These are phyloP conservation scores for Neolamprologus sp. DNA, from an alignment of 2,113 vertebrate species.

Conservation along the genomic window DNA sequence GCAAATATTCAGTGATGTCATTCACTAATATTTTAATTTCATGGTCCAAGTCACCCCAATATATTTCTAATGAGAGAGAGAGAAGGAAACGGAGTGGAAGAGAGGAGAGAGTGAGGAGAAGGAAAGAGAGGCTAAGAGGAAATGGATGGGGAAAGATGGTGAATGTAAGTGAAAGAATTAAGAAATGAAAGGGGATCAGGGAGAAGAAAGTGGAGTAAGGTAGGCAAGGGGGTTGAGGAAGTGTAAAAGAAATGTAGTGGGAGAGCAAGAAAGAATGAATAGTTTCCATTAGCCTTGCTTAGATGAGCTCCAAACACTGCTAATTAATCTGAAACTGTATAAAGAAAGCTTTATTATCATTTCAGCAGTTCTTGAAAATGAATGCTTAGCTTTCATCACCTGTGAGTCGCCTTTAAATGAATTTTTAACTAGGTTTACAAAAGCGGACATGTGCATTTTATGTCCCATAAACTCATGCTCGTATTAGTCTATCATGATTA, in stretches of 20 bases:
- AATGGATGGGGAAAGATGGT: neutral
- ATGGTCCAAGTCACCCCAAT: conserved; percentile 69
- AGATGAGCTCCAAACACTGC: conserved; percentile 44
- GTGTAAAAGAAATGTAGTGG: neutral
- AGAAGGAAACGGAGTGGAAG: neutral
- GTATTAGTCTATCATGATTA: neutral
- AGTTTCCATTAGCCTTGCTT: conserved; percentile 54
- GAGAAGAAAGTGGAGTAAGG: neutral
- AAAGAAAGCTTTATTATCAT: conserved; percentile 18
- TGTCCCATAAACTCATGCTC: neutral
- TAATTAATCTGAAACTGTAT: conserved; percentile 64
- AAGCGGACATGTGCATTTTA: neutral
- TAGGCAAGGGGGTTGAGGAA: neutral
- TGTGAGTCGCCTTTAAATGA: neutral
- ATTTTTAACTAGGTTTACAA: neutral
- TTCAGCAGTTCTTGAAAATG: neutral
- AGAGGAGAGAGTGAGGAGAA: neutral
- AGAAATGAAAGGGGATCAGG: neutral
- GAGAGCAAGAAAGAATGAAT: conserved; percentile 15
- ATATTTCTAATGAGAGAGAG: conserved; percentile 56
- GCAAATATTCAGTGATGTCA: conserved; percentile 70
- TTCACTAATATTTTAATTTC: conserved; percentile 75
- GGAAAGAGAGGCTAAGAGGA: neutral
- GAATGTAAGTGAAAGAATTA: neutral
- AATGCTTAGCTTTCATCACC: neutral